phyloP scores from a whole-genome alignment of 2,113 vertebrate genomes.

The Pungitius pungitius region DNA sequence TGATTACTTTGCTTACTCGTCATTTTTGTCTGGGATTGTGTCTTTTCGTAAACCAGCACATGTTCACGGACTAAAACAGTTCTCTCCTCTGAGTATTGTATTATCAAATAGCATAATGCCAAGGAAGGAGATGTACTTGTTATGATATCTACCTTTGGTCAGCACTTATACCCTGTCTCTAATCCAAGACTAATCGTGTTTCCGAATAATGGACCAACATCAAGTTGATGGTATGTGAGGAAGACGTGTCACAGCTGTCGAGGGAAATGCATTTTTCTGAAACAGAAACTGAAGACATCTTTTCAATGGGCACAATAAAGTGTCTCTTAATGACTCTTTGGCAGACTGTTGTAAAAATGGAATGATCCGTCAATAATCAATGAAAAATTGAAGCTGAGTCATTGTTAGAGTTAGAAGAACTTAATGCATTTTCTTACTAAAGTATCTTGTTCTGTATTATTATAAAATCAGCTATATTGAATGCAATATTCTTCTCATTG shows the following conservation, averaged over 20 bases:
- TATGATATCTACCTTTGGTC: background rate
- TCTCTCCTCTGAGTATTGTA: background rate
- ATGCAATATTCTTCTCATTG: background rate
- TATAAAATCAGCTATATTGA: slow-evolving; percentile 7
- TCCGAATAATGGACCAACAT: background rate
- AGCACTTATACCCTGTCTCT: background rate
- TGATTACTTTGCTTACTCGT: slow-evolving; percentile 32
- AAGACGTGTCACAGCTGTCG: slow-evolving; percentile 18
- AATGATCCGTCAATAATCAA: slow-evolving; percentile 10
- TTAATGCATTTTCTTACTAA: background rate
- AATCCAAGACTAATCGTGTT: slow-evolving; percentile 3
- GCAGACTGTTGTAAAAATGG: slow-evolving; percentile 1
- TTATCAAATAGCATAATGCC: background rate
- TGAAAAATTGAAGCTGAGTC: background rate
- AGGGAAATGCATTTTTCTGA: background rate
- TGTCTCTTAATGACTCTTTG: slow-evolving; percentile 3
- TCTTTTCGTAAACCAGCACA: background rate
- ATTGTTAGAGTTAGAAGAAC: background rate
- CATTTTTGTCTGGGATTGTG: slow-evolving; percentile 33
- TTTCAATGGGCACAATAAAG: background rate
- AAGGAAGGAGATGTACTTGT: background rate
- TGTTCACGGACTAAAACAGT: background rate
- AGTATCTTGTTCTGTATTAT: background rate
- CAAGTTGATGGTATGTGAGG: slow-evolving; percentile 7
- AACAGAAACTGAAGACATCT: slow-evolving; percentile 19